Evolutionary conservation across 2,113 vertebrate genomes (phyloP).

Genomic region (Sorex araneus): DNA sequence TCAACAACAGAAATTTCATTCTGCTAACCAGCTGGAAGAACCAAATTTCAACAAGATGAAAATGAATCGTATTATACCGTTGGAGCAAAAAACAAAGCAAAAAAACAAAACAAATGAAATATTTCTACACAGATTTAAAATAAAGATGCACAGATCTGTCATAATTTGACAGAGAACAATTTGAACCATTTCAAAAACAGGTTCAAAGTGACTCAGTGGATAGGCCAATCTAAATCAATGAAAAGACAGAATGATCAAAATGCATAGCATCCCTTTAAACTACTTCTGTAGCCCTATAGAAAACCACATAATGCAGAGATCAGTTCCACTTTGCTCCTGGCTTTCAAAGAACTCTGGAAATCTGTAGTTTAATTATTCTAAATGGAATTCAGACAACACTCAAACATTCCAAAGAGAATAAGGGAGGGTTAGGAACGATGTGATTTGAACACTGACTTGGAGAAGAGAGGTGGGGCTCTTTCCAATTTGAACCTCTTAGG

Average conservation of each 20-base stretch:
- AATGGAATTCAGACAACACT: background rate
- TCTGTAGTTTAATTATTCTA: background rate
- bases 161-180: background rate
- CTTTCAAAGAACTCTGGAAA: background rate
- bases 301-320: background rate
- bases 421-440: background rate
- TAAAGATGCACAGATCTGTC: background rate
- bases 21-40: background rate
- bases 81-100: slow-evolving; percentile 14
- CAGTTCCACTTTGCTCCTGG: background rate
- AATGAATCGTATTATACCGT: background rate
- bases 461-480: background rate
- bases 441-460: background rate
- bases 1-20: background rate
- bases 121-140: background rate
- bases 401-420: background rate
- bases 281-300: background rate
- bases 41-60: background rate
- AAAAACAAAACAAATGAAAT: background rate
- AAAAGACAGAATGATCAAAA: background rate
- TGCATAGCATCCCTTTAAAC: background rate
- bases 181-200: background rate
- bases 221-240: background rate
- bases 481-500: background rate
- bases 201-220: background rate